Conservation (phyloP, 2,888 invertebrate species). For the Polydrusus pterygomalis region DNA sequence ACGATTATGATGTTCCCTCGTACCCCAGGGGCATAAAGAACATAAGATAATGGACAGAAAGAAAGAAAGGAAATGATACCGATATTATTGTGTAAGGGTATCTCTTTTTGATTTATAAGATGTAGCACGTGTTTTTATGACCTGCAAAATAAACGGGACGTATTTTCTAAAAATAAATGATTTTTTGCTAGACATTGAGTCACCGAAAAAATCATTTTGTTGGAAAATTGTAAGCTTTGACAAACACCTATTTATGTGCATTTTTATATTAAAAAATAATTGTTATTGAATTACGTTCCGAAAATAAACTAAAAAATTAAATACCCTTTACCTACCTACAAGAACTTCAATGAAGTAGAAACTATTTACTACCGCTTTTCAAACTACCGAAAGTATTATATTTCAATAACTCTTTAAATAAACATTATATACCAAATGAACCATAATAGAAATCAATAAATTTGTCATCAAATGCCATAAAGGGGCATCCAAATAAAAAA, state of each 20-base stretch:
- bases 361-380: conserved; percentile 19
- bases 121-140: conserved; percentile 50
- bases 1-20: conserved; percentile 43
- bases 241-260: too few species aligned
- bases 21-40: conserved; percentile 41
- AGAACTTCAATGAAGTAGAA: conserved; percentile 22
- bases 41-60: conserved; percentile 52
- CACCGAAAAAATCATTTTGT: too few species aligned
- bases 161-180: conserved; percentile 29
- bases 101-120: conserved; percentile 51
- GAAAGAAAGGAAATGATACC: conserved; percentile 51
- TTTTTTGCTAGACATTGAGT: neutral
- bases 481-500: conserved; percentile 51
- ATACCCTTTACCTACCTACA: too few species aligned
- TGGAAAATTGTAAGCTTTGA: too few species aligned
- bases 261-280: too few species aligned
- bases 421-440: conserved; percentile 25
- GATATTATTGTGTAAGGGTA: conserved; percentile 53
- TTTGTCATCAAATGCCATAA: conserved; percentile 36
- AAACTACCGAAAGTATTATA: neutral
- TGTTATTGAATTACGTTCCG: too few species aligned
- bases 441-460: conserved; percentile 30
- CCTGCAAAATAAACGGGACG: conserved; percentile 41
- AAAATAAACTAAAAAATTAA: too few species aligned
- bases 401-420: conserved; percentile 30